Base-by-base conservation (phyloP, 35 echinoderm and acorn worm genomes). In the Stichopus chloronotus region DNA sequence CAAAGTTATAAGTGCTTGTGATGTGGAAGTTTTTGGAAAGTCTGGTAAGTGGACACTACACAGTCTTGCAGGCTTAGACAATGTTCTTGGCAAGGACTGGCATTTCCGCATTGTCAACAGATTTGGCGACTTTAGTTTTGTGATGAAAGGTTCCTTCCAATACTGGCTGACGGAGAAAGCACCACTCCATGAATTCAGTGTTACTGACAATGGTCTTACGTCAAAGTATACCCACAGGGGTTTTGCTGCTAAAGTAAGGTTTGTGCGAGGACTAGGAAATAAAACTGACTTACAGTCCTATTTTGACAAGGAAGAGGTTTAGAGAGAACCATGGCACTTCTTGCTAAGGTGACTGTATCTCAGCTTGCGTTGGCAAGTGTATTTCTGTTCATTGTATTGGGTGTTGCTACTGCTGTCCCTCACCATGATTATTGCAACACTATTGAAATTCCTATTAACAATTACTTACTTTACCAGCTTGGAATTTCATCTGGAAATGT, bases 81-180 rank as follows among this genome's bases (percentile, higher is more conserved):
- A 8, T 0, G 56, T 9, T 58, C 13, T 58, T 87, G 84, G 84
- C 19, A 10, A 87, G 8, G 84, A 87, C 55, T 87, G 84, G 84
- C 56, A 87, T 19, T 87, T 58, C 59, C 21, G 84, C 84, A 87
- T 87, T 63, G 84, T 59, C 56, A 87, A 87, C 84, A 87, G 55
- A 87, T 60, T 87, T 25, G 79, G 79, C 14, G 79, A 82, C 52
- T 53, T 82, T 30, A 43, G 79, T 53, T 82, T 30, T 2, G 25
- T 53, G 25, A 82, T 9, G 43, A 53, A 54, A 2, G 79, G 58
- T 30, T 82, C 79, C 79, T 82, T 82, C 7, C 14, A 14, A 82
- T 82, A 43, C 79, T 82, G 79, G 79, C 43, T 82, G 52, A 52
- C 79, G 8, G 25, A 82, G 43, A 52, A 54, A 82, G 21, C 79